phyloP scores from a whole-genome alignment of 2,888 invertebrate species.

The Argyra leucocephala region DNA sequence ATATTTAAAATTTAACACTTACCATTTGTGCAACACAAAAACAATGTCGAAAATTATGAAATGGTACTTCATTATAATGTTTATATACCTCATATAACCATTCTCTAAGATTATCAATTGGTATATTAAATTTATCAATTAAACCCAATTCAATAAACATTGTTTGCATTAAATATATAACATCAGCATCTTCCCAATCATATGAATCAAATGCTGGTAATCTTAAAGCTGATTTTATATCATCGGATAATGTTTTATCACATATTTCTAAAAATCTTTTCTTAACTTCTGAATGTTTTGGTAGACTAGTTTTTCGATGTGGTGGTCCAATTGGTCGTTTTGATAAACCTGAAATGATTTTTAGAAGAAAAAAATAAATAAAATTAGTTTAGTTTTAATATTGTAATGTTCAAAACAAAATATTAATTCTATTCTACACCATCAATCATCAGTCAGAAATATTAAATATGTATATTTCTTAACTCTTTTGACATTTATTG shows the following conservation, averaged over 20 bases:
- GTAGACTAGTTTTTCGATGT: constrained; percentile 44
- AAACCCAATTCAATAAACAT: constrained; percentile 74
- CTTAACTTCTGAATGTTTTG: constrained; percentile 45
- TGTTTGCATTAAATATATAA: constrained; percentile 64
- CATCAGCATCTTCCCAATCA: constrained; percentile 73
- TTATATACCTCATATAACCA: constrained; percentile 69
- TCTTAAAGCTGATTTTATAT: constrained; percentile 42
- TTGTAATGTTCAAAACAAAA: no score
- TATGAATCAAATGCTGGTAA: constrained; percentile 62
- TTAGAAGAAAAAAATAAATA: neutral
- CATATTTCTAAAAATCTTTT: constrained; percentile 44
- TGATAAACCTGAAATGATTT: constrained; percentile 35
- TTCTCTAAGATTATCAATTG: constrained; percentile 56
- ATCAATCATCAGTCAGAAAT: no score
- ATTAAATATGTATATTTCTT: no score
- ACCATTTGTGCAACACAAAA: constrained; percentile 85
- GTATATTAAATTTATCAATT: constrained; percentile 64
- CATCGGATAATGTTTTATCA: constrained; percentile 43
- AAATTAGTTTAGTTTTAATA: neutral
- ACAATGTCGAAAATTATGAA: constrained; percentile 79
- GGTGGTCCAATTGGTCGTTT: constrained; percentile 42
- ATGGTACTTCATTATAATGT: constrained; percentile 77
- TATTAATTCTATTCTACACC: no score
- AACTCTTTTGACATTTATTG: no score
- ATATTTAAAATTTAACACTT: no score